phyloP scores from a whole-genome alignment of 1,140 invertebrate species.

The Halyomorpha halys region DNA sequence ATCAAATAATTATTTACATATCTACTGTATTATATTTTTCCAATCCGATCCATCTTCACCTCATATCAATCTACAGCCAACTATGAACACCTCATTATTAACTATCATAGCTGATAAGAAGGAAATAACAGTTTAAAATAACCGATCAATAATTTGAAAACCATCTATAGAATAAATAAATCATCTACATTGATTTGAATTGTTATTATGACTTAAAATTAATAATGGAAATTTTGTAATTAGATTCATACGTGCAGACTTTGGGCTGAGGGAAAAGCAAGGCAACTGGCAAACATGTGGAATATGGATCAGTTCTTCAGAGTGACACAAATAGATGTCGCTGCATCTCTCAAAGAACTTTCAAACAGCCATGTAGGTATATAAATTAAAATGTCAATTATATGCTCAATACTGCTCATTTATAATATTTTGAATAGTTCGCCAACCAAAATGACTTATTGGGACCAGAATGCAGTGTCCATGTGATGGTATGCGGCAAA shows the following conservation, averaged over 20 bases:
- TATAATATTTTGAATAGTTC: slow-evolving; percentile 29
- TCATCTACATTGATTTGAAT: too few species aligned
- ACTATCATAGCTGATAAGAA: too few species aligned
- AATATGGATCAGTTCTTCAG: slow-evolving; percentile 55
- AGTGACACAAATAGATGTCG: slow-evolving; percentile 47
- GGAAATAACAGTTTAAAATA: too few species aligned
- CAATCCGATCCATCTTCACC: too few species aligned
- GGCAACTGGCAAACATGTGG: slow-evolving; percentile 59
- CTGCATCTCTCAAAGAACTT: slow-evolving; percentile 52
- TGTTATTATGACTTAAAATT: not conserved
- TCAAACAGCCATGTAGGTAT: slow-evolving; percentile 36
- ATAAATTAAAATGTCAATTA: not conserved
- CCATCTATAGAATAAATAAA: too few species aligned
- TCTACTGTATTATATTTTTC: too few species aligned
- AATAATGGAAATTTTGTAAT: not conserved
- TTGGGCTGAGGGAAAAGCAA: slow-evolving; percentile 58
- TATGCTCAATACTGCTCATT: not conserved
- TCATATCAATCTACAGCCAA: too few species aligned
- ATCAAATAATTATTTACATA: too few species aligned
- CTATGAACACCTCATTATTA: too few species aligned
- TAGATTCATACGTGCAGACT: slow-evolving; percentile 51
- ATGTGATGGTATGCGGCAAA: slow-evolving; percentile 55
- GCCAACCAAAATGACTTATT: slow-evolving; percentile 38
- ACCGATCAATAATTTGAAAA: too few species aligned
- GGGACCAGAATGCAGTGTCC: slow-evolving; percentile 36